A percentile compares a stretch with the other conserved stretches of the same genome.
phyloP scores from a whole-genome alignment of 2,888 invertebrate genomes.

The Clostera curtula region DNA sequence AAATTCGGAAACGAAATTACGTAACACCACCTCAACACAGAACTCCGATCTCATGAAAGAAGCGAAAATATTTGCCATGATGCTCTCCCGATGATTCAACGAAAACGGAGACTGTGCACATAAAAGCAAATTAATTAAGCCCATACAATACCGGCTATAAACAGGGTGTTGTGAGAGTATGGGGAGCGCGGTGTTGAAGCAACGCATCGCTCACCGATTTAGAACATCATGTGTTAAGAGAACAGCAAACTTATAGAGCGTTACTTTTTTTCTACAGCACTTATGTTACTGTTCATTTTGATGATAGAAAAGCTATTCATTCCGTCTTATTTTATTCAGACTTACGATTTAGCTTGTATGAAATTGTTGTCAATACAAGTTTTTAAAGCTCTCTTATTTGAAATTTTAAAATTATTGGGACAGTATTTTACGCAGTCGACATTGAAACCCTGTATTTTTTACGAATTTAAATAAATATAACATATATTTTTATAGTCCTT shows the following conservation, averaged over 20 bases:
- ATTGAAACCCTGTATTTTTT: no score
- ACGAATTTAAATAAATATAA: no score
- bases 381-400: no score
- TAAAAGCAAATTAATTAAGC: constrained; percentile 66
- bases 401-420: no score
- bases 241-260: no score
- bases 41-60: constrained; percentile 7
- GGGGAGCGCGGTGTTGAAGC: constrained; percentile 17
- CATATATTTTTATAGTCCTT: no score
- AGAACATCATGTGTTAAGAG: constrained; percentile 1
- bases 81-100: constrained; percentile 31
- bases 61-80: constrained; percentile 18
- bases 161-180: constrained; percentile 41
- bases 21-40: no score
- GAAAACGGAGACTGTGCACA: constrained; percentile 40
- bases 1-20: no score
- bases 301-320: neutral
- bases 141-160: constrained; percentile 48
- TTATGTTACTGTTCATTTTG: neutral
- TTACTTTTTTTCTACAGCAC: no score
- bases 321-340: neutral
- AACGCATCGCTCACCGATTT: constrained; percentile 8
- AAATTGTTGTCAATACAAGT: no score
- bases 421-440: no score
- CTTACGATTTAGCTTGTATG: no score